Conservation (phyloP, 2,113 vertebrate genomes). For the Emydura subglobosa region DNA sequence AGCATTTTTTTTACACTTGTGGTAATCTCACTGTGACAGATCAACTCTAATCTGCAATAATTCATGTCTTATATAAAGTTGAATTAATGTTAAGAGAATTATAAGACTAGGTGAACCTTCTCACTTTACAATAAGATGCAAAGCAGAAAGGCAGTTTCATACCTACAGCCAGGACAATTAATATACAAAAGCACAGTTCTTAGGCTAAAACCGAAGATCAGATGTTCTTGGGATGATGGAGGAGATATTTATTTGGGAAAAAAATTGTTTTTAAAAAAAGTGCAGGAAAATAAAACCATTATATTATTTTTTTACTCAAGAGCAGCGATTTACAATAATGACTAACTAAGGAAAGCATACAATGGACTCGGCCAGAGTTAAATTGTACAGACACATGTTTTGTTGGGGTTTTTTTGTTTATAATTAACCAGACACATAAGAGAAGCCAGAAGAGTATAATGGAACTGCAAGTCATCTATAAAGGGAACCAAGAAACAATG, state of each 20-base stretch:
- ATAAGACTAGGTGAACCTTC: slow-evolving; percentile 41
- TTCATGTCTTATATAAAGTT: slow-evolving; percentile 44
- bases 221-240: not conserved
- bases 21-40: slow-evolving; percentile 48
- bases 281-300: not conserved
- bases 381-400: not conserved
- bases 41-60: slow-evolving; percentile 50
- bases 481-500: not conserved
- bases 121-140: slow-evolving; percentile 3
- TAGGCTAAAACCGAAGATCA: not conserved
- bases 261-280: not conserved
- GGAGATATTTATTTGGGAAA: not conserved
- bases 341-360: not conserved
- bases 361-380: not conserved
- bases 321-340: not conserved
- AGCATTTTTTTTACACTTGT: not conserved
- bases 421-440: not conserved
- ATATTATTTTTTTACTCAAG: not conserved
- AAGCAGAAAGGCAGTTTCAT: slow-evolving; percentile 12
- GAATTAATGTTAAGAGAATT: slow-evolving; percentile 49
- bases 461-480: not conserved
- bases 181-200: slow-evolving; percentile 24
- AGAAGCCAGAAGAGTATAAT: not conserved
- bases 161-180: slow-evolving; percentile 24
- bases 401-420: not conserved